A percentile compares a stretch with the other conserved stretches of the same genome.
Conservation (phyloP, 2,797 vertebrate species). For the Ctenosaura bakeri region DNA sequence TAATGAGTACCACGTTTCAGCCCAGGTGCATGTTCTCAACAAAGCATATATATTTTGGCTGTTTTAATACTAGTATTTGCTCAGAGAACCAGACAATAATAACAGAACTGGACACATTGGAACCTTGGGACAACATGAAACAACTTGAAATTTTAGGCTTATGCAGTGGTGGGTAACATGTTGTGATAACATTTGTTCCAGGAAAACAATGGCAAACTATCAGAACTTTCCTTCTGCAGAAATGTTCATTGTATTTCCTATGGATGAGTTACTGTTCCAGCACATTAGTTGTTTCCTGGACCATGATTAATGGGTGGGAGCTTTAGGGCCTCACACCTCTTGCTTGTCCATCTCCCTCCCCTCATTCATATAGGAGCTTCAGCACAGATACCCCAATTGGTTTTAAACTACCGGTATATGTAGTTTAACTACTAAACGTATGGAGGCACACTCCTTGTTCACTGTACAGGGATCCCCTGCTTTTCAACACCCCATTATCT, state of each 20-base stretch:
- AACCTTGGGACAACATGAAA: slow-evolving; percentile 33
- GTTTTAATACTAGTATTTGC: slow-evolving; percentile 71
- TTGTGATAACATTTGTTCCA: slow-evolving; percentile 52
- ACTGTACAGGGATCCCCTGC: no score
- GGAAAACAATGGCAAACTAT: slow-evolving; percentile 42
- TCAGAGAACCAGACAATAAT: slow-evolving; percentile 75
- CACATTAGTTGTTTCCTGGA: slow-evolving; percentile 65
- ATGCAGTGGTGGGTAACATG: slow-evolving; percentile 62
- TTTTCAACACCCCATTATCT: no score
- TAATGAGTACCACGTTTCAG: slow-evolving; percentile 55
- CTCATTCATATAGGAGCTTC: not conserved
- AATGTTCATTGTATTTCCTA: slow-evolving; percentile 77
- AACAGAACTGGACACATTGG: slow-evolving; percentile 69
- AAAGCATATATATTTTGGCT: slow-evolving; percentile 50
- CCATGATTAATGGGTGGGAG: not conserved
- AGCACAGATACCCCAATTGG: not conserved
- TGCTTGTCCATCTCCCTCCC: not conserved
- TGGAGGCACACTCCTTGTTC: no score
- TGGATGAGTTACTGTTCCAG: slow-evolving; percentile 59
- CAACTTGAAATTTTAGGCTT: slow-evolving; percentile 82
- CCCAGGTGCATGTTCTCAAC: slow-evolving; percentile 70
- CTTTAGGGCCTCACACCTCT: not conserved
- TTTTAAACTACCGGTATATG: not conserved
- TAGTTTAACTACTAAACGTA: no score
- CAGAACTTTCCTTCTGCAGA: slow-evolving; percentile 73